A percentile compares a stretch with the other conserved stretches of the same genome.
Conservation (phyloP, 2,888 invertebrate species). For the Drosophila planitibia region DNA sequence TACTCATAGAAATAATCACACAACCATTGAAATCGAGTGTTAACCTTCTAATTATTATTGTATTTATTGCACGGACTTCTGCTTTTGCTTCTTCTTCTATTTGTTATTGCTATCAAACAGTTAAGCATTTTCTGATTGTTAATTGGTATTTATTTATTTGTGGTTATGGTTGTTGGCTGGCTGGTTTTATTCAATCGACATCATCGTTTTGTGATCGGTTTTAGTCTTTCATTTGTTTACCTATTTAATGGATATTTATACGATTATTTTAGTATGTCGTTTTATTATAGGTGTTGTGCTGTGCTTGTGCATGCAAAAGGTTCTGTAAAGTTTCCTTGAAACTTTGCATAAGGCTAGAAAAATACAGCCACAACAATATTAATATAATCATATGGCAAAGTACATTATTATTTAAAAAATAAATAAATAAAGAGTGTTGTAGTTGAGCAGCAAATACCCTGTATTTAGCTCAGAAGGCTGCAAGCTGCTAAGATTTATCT, state of each 20-base stretch:
- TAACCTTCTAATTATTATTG: conserved; percentile 39
- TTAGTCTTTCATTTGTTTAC: conserved; percentile 18
- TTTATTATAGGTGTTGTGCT: not conserved
- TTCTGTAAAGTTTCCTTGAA: conserved; percentile 65
- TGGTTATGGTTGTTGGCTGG: not conserved
- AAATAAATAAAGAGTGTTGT: no score
- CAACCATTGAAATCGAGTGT: conserved; percentile 23
- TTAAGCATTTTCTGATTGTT: conserved; percentile 14
- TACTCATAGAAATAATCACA: conserved; percentile 12
- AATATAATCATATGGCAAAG: conserved; percentile 6
- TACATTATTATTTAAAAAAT: not conserved
- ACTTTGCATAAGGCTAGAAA: conserved; percentile 62
- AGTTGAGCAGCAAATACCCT: not conserved
- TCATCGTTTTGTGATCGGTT: conserved; percentile 1
- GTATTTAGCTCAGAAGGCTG: no score
- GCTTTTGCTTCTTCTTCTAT: not conserved
- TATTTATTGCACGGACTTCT: conserved; percentile 17
- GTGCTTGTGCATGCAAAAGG: conserved; percentile 42
- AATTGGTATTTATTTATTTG: not conserved
- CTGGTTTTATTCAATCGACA: not conserved
- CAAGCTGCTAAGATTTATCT: not conserved
- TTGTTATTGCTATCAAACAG: conserved; percentile 4
- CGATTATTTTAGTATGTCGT: not conserved
- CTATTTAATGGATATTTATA: not conserved
- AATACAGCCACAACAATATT: conserved; percentile 17